A percentile compares a stretch with the other conserved stretches of the same genome.
phyloP scores from a whole-genome alignment of 92 coral and sea anemone species.

The Desmophyllum pertusum region DNA sequence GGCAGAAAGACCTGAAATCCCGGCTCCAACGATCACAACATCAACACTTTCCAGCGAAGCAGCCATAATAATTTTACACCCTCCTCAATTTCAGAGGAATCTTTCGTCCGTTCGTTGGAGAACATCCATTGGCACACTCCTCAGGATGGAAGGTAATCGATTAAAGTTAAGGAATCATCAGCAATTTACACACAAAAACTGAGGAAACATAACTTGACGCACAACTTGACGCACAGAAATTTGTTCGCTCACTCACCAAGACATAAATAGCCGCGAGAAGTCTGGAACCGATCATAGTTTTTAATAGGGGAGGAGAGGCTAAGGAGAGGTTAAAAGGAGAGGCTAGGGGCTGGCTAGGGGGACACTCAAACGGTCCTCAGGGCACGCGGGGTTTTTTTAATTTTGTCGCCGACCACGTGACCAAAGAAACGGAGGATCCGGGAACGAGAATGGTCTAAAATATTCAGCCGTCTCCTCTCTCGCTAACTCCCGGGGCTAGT shows the following conservation, averaged over 20 bases:
- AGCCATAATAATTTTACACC: neutral
- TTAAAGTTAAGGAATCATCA: neutral
- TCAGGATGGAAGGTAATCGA: neutral
- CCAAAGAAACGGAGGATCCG: no score
- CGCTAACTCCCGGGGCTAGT: no score
- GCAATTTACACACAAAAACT: neutral
- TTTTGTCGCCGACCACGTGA: no score
- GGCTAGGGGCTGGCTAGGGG: no score
- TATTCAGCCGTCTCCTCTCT: no score
- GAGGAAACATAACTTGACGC: neutral
- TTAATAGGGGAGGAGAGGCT: neutral
- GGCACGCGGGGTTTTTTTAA: no score
- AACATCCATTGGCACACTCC: neutral
- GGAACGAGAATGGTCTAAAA: no score
- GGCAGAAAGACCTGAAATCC: conserved; percentile 91
- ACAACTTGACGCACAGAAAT: neutral
- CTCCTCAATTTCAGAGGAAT: neutral
- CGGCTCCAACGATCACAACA: conserved; percentile 89
- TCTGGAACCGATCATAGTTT: neutral
- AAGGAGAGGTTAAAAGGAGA: neutral
- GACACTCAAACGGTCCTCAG: no score
- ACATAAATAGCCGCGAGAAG: conserved; percentile 3
- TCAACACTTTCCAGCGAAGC: conserved; percentile 42
- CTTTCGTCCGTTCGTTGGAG: neutral
- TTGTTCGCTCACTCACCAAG: no score